phyloP scores from a whole-genome alignment of 2,797 vertebrate genomes.

The Prunella strophiata region DNA sequence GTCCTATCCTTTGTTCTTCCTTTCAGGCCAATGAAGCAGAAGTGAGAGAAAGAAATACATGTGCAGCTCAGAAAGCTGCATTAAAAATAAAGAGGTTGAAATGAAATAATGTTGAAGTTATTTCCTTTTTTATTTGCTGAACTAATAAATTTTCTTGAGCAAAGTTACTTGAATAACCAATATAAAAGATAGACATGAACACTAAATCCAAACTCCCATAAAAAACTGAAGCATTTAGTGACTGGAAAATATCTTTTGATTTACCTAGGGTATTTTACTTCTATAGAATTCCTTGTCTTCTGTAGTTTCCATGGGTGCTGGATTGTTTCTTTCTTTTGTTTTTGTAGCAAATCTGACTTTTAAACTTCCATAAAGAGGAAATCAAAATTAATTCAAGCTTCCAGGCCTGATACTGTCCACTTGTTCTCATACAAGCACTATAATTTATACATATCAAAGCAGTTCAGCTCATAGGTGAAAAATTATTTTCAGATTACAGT shows the following conservation, averaged over 20 bases:
- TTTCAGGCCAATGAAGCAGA: not conserved
- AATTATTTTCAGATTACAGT: not conserved
- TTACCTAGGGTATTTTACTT: not conserved
- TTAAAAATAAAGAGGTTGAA: not conserved
- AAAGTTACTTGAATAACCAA: not conserved
- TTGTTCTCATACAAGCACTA: not conserved
- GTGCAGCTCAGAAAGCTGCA: not conserved
- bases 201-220: not conserved
- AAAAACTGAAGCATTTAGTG: not conserved
- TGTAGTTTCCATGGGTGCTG: not conserved
- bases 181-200: not conserved
- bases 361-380: not conserved
- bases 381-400: not conserved
- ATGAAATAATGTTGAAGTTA: not conserved
- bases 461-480: not conserved
- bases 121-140: not conserved
- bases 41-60: not conserved
- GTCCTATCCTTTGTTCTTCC: not conserved
- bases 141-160: not conserved
- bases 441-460: not conserved
- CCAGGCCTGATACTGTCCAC: not conserved
- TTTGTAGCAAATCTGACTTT: not conserved
- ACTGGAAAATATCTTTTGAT: not conserved
- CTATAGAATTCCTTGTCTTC: not conserved
- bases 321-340: not conserved